Base-by-base conservation (phyloP, 2,113 vertebrate genomes). In the Hiodon tergisus region DNA sequence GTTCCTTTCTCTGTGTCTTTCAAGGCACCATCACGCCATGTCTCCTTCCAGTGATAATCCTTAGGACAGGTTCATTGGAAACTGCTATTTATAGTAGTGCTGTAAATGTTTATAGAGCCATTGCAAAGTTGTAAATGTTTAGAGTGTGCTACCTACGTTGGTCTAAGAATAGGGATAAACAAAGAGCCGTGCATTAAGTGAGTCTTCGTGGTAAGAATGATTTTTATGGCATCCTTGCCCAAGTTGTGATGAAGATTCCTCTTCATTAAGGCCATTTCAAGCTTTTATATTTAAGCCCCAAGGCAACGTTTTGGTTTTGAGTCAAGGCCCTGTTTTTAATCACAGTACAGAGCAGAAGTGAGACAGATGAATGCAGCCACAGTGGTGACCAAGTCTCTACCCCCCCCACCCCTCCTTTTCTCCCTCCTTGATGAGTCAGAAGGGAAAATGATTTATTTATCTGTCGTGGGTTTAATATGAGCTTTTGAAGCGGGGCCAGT, bases 121-220 rank as follows among this genome's bases (percentile, higher is more conserved):
- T 5, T 54, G 67, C 7, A 14, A 13, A 31, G 11, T 53, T 69
- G 5, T 69, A 53, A 69, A 53, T 51, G 48, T 69, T 69, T 52
- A 69, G 16, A n/a, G 53, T 14, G 67, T 53, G 11, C 61, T 63
- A 4, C 16, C 6, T 3, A 7, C 61, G 8, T 68, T 76, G 47
- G 54, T 71, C 76, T 78, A 74, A 77, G 77, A 78, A 80, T 80
- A 78, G 69, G 66, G 61, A 14, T 13, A 53, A 74, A 74, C 74
- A 78, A 53, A 76, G n/a, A 51, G 50, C 59, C 1, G 8, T 59
- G 58, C 8, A 9, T 75, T 61, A 47, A 76, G 73, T 61, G 75
- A 79, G 54, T 57, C 54, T 57, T 7, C 54, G 10, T 81, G 69
- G 31, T 31, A 31, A 31, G 31, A 31, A 31, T 31, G 31, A 31